Conservation (phyloP, 2,888 invertebrate genomes). For the Andrena flavipes region DNA sequence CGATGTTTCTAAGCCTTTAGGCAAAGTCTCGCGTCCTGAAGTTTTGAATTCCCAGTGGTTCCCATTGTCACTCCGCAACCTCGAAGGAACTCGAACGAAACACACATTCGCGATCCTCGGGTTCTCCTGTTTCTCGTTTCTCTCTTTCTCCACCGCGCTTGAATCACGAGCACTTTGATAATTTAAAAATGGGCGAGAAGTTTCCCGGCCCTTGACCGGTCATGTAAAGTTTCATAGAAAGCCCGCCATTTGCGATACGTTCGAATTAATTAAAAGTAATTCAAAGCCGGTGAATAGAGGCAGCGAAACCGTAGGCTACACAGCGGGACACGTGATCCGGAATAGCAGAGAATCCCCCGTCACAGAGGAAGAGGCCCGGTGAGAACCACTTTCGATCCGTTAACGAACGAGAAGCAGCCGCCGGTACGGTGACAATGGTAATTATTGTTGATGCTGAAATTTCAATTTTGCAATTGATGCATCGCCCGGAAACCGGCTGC, state of each 20-base stretch:
- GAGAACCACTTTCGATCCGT: slow-evolving; percentile 67
- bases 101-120: neutral
- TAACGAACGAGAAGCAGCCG: slow-evolving; percentile 69
- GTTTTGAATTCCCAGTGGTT: slow-evolving; percentile 63
- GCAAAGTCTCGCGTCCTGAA: slow-evolving; percentile 67
- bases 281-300: neutral
- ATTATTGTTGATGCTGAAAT: slow-evolving; percentile 81
- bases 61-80: slow-evolving; percentile 33
- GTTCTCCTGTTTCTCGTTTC: neutral
- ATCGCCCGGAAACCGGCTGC: slow-evolving; percentile 67
- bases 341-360: slow-evolving; percentile 1
- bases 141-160: neutral
- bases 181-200: neutral
- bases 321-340: neutral
- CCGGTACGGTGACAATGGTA: slow-evolving; percentile 76
- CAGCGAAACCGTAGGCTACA: neutral
- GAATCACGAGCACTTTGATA: neutral
- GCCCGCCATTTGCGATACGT: neutral
- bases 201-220: neutral
- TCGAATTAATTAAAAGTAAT: slow-evolving; percentile 8
- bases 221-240: neutral
- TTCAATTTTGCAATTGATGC: slow-evolving; percentile 82
- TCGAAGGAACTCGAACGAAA: neutral
- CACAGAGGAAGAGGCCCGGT: slow-evolving; percentile 24
- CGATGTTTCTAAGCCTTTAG: slow-evolving; percentile 75